phyloP scores from a whole-genome alignment of 1,140 invertebrate species.

The Neotoxoptera formosana region DNA sequence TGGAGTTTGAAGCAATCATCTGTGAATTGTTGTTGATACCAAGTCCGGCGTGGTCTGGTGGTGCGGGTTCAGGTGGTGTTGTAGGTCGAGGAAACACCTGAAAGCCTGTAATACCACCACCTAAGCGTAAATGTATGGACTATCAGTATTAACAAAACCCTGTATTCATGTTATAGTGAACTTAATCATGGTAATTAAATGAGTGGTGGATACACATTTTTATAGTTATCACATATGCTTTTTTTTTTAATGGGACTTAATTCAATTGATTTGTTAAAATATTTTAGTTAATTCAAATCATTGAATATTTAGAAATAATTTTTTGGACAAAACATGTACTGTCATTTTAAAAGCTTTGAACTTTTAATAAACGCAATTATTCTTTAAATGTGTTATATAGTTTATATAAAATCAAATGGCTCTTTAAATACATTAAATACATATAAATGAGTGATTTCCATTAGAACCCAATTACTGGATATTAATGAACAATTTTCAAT shows the following conservation, averaged over 20 bases:
- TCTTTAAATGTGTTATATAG: not conserved
- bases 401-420: not conserved
- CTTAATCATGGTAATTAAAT: not conserved
- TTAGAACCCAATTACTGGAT: too few relatives aligned
- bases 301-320: not conserved
- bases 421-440: not conserved
- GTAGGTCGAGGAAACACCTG: slow-evolving; percentile 82
- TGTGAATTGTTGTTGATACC: slow-evolving; percentile 63
- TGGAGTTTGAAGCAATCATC: slow-evolving; percentile 71
- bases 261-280: not conserved
- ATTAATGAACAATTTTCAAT: too few relatives aligned
- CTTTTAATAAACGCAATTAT: not conserved
- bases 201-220: not conserved
- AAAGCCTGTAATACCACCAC: slow-evolving; percentile 69
- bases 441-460: not conserved
- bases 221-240: not conserved
- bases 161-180: not conserved
- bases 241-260: too few relatives aligned
- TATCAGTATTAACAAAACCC: not conserved
- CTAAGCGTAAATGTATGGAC: slow-evolving; percentile 36
- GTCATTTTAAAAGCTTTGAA: not conserved
- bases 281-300: not conserved
- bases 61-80: slow-evolving; percentile 81
- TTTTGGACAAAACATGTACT: not conserved
- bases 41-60: slow-evolving; percentile 72